Evolutionary conservation across 2,113 vertebrate species (phyloP), one percentile per base, ranked within the genome.

Genomic region (Stigmatopora nigra): DNA sequence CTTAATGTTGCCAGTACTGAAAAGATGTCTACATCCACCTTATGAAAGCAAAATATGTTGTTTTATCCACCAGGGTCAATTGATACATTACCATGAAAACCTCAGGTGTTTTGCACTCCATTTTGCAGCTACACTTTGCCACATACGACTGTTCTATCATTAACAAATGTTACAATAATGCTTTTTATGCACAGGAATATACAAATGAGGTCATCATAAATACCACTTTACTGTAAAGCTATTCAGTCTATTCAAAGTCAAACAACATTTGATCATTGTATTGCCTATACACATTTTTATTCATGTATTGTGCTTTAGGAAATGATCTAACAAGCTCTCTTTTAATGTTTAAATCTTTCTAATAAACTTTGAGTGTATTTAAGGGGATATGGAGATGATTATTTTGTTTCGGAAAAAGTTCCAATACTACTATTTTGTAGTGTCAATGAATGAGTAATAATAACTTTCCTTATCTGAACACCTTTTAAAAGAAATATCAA

Each of bases 21-120:
- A 82, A 83, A 78, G 71, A 83, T 82, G 65, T 73, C 70, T 85
- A 84, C 86, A 86, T 77, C 75, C 82, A 77, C 68, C 72, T 13
- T 70, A 84, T 83, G 82, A 84, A 86, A 87, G 80, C 86, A 82
- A 87, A 84, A 69, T 81, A 68, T 85, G 83, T 78, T 73, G 70
- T 88, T 85, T 85, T 85, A 75, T 85, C 73, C 83, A 84, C 82
- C 75, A 84, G 84, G 84, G 84, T 82, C 81, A 90, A 84, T 83
- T 77, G 76, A 83, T 82, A 84, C 77, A 77, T 89, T 84, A 79
- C 86, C 87, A 87, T 87, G 74, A 89, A 82, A 82, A 87, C 92
- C 89, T 94, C 90, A 84, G 88, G 81, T 88, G 86, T 91, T 91
- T 89, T 91, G 85, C 83, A 87, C 92, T 92, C 87, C 86, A 87